phyloP scores from a whole-genome alignment of 2,888 invertebrate genomes.

The Metalampra italica region DNA sequence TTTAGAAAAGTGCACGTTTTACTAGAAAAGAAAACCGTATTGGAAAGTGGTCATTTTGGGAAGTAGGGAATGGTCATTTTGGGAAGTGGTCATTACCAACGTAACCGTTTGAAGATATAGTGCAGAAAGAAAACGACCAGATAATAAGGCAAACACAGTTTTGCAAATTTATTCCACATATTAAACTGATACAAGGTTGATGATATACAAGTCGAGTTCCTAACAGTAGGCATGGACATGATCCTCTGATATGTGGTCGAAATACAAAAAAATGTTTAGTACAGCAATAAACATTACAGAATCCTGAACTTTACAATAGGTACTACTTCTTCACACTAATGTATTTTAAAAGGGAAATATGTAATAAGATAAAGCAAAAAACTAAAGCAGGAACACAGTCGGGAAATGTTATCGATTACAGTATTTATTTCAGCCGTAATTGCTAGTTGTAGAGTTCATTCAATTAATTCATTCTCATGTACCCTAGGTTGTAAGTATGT shows the following conservation, averaged over 20 bases:
- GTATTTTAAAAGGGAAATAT: slow-evolving; percentile 71
- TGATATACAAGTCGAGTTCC: slow-evolving; percentile 74
- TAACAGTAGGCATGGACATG: slow-evolving; percentile 75
- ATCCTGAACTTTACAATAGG: slow-evolving; percentile 75
- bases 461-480: slow-evolving; percentile 63
- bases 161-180: slow-evolving; percentile 78
- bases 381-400: slow-evolving; percentile 78
- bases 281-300: slow-evolving; percentile 73
- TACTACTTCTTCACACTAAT: slow-evolving; percentile 76
- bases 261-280: slow-evolving; percentile 70
- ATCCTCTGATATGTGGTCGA: slow-evolving; percentile 67
- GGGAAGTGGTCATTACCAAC: too few species aligned
- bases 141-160: slow-evolving; percentile 79
- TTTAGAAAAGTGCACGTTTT: too few species aligned
- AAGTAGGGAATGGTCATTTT: too few species aligned
- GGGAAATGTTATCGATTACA: slow-evolving; percentile 75
- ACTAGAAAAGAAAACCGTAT: too few species aligned
- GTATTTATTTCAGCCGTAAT: slow-evolving; percentile 72
- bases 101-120: too few species aligned
- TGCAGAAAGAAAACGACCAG: slow-evolving; percentile 44
- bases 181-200: slow-evolving; percentile 77
- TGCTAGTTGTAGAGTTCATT: slow-evolving; percentile 62
- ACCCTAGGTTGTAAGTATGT: slow-evolving; percentile 77
- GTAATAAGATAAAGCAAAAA: slow-evolving; percentile 77
- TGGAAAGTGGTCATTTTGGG: too few species aligned